phyloP scores from a whole-genome alignment of 2,113 vertebrate genomes.

The Eptesicus fuscus region DNA sequence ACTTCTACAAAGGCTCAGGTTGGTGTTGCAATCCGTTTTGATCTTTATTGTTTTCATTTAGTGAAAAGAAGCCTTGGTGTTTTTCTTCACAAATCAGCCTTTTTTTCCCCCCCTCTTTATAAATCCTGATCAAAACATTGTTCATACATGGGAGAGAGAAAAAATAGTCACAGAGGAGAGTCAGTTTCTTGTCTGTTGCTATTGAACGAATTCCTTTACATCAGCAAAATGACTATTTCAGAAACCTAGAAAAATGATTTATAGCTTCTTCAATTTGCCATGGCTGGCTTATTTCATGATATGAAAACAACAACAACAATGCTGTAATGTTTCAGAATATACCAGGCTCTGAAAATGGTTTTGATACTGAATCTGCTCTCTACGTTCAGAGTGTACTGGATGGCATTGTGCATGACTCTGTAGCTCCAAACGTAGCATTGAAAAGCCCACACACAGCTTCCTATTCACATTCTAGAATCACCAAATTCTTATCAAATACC shows the following conservation, averaged over 20 bases:
- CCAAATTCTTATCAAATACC: background rate
- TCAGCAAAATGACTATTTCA: conserved; percentile 65
- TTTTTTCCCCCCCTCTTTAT: conserved; percentile 67
- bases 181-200: conserved; percentile 53
- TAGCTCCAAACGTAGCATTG: background rate
- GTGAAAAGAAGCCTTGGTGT: conserved; percentile 73
- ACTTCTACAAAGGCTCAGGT: conserved; percentile 99
- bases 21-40: conserved; percentile 92
- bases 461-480: background rate
- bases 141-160: conserved; percentile 51
- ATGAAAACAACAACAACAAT: conserved; percentile 57
- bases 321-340: conserved; percentile 45
- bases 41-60: conserved; percentile 82
- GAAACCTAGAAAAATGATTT: conserved; percentile 64
- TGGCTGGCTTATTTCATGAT: conserved; percentile 69
- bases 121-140: conserved; percentile 71
- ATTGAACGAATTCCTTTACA: conserved; percentile 63
- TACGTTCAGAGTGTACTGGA: background rate
- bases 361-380: conserved; percentile 52
- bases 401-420: background rate
- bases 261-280: conserved; percentile 71
- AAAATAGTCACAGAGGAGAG: conserved; percentile 41
- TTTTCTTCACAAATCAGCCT: conserved; percentile 72
- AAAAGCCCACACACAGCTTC: background rate
- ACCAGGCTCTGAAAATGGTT: conserved; percentile 17